A percentile compares a stretch with the other conserved stretches of the same genome.
Evolutionary conservation across 2,888 invertebrate species (phyloP).

Genomic region (Drymonia ruficornis): DNA sequence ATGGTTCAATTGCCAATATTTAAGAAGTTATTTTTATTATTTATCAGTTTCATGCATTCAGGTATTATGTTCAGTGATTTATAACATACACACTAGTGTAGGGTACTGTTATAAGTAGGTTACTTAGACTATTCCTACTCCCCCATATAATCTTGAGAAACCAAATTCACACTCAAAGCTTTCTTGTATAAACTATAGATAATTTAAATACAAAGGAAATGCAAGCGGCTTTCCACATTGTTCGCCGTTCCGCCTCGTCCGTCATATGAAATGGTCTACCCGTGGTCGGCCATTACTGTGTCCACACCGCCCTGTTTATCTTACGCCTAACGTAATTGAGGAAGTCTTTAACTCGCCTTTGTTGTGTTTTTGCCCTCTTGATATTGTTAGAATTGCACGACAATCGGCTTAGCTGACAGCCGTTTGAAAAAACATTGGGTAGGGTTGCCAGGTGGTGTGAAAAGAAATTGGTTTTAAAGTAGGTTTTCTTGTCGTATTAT

Average conservation of each 20-base stretch:
- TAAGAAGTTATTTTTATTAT: too few species aligned
- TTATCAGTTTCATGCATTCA: too few species aligned
- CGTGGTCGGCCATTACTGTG: background rate
- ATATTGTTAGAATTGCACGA: conserved; percentile 54
- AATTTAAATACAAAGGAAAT: conserved; percentile 12
- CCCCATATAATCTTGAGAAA: too few species aligned
- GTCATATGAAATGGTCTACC: conserved; percentile 3
- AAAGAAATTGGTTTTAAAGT: background rate
- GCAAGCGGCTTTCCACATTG: conserved; percentile 16
- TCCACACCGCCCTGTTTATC: conserved; percentile 59
- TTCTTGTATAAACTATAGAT: background rate
- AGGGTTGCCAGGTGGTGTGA: conserved; percentile 29
- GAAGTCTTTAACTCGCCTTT: conserved; percentile 66
- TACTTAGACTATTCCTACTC: too few species aligned
- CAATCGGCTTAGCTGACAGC: conserved; percentile 46
- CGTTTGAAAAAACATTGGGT: conserved; percentile 25
- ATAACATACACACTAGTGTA: too few species aligned
- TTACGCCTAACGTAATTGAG: conserved; percentile 69
- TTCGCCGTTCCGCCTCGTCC: background rate
- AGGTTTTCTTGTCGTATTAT: too few species aligned
- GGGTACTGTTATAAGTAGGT: too few species aligned
- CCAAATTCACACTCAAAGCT: background rate
- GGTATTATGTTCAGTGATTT: too few species aligned
- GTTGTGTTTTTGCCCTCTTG: conserved; percentile 49
- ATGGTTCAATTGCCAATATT: background rate